A percentile compares a stretch with the other conserved stretches of the same genome.
Evolutionary conservation across 2,888 invertebrate genomes (phyloP).

Genomic region (Slavum lentiscoides): DNA sequence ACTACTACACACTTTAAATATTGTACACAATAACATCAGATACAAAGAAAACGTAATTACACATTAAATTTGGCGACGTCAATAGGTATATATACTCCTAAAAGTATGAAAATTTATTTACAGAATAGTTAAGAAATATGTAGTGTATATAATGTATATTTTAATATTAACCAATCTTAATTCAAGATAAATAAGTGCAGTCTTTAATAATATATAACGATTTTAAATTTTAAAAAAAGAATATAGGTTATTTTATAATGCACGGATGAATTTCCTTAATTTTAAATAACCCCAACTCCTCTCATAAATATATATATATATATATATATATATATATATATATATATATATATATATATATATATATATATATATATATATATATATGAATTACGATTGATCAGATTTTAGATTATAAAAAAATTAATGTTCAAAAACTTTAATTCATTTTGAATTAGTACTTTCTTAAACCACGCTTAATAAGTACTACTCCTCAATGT

Average conservation of each 20-base stretch:
- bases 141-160: conserved; percentile 12
- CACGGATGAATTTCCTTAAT: neutral
- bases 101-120: conserved; percentile 35
- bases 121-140: conserved; percentile 32
- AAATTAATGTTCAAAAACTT: conserved; percentile 1
- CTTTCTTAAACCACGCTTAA: neutral
- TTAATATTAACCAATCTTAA: conserved; percentile 24
- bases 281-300: neutral
- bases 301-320: neutral
- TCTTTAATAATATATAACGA: conserved; percentile 31
- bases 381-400: neutral
- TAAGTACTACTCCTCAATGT: neutral
- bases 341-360: too few species aligned
- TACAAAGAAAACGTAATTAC: conserved; percentile 28
- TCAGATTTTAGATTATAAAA: neutral
- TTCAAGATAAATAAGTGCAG: conserved; percentile 39
- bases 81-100: conserved; percentile 16
- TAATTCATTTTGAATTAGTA: neutral
- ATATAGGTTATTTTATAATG: neutral
- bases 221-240: neutral
- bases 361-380: too few species aligned
- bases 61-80: neutral
- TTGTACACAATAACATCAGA: neutral
- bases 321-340: neutral
- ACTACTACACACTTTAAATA: conserved; percentile 15